Evolutionary conservation across 2,797 vertebrate species (phyloP).

Genomic region (Lithobates sylvaticus): DNA sequence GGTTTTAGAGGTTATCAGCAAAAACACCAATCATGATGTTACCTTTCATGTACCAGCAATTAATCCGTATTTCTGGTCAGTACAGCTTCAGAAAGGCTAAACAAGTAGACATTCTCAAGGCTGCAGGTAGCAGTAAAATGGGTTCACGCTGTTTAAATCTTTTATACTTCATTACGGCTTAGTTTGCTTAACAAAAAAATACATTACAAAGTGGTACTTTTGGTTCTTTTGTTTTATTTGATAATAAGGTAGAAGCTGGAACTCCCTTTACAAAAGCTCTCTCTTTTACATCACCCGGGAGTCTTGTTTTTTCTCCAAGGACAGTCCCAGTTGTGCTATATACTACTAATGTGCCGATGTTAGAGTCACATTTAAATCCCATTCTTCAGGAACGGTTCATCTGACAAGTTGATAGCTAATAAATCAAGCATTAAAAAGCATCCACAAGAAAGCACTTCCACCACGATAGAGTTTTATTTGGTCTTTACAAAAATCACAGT

Average conservation of each 20-base stretch:
- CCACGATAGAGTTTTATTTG: background rate
- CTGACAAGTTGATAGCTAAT: conserved; percentile 19
- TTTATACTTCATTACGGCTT: background rate
- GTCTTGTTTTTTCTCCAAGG: background rate
- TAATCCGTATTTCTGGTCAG: background rate
- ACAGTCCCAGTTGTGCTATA: conserved; percentile 4
- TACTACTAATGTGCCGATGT: conserved; percentile 4
- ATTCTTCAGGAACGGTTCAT: conserved; percentile 1
- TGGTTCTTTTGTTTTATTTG: background rate
- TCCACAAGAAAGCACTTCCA: background rate
- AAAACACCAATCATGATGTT: background rate
- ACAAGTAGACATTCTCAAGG: background rate
- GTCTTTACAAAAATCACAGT: background rate
- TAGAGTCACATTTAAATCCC: conserved; percentile 4
- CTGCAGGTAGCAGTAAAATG: background rate
- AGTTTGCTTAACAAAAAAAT: background rate
- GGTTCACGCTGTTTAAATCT: background rate
- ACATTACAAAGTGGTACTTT: background rate
- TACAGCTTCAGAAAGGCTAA: background rate
- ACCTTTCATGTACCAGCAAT: background rate
- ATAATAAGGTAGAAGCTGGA: background rate
- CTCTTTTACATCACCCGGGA: background rate
- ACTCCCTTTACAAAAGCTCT: background rate
- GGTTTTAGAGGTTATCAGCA: too few relatives aligned
- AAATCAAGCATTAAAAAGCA: conserved; percentile 8